Conservation (phyloP, 2,797 vertebrate species). For the Bovichtus variegatus region DNA sequence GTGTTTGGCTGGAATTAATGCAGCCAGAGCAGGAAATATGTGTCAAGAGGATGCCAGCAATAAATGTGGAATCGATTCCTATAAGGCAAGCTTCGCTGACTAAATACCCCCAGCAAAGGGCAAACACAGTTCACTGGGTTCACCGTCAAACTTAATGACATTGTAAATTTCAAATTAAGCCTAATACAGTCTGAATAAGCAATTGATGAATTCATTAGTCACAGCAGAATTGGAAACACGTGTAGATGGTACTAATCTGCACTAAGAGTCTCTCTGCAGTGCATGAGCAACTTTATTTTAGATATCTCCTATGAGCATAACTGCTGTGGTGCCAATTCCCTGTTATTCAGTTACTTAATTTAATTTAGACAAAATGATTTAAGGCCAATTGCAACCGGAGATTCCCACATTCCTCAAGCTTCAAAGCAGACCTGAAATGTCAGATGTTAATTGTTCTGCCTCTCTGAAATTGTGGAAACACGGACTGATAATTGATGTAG, state of each 20-base stretch:
- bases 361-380: conserved; percentile 57
- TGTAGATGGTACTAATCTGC: conserved; percentile 18
- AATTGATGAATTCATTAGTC: conserved; percentile 44
- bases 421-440: conserved; percentile 41
- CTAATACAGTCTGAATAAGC: conserved; percentile 36
- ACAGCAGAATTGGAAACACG: conserved; percentile 38
- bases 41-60: conserved; percentile 83
- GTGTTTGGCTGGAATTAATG: conserved; percentile 89
- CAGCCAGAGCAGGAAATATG: conserved; percentile 85
- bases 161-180: conserved; percentile 41
- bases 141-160: conserved; percentile 38
- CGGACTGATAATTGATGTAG: conserved; percentile 28
- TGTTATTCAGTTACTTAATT: conserved; percentile 66
- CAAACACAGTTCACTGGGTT: conserved; percentile 45
- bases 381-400: conserved; percentile 28
- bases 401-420: conserved; percentile 47
- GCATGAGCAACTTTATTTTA: conserved; percentile 13
- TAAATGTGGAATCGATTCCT: conserved; percentile 85
- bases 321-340: conserved; percentile 29
- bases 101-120: conserved; percentile 27
- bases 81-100: conserved; percentile 86
- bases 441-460: conserved; percentile 37
- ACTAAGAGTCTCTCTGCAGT: conserved; percentile 8
- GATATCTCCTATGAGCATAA: conserved; percentile 23
- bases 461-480: conserved; percentile 33